Evolutionary conservation across 2,113 vertebrate genomes (phyloP).

Genomic region (Theristicus caerulescens): DNA sequence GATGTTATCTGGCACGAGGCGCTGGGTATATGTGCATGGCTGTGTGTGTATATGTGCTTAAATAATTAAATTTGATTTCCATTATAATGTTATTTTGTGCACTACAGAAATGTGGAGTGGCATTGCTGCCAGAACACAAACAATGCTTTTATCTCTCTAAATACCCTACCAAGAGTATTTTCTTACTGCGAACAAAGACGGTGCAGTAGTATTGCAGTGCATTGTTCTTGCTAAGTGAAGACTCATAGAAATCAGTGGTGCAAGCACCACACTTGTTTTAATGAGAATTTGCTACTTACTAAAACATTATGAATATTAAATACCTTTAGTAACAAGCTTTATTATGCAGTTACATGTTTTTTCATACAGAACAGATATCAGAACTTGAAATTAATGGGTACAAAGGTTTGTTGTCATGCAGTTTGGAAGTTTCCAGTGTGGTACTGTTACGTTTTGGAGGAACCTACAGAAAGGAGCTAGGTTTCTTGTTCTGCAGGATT

Average conservation of each 20-base stretch:
- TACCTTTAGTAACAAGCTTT: neutral
- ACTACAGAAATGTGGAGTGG: neutral
- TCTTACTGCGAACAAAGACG: neutral
- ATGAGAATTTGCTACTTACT: constrained; percentile 21
- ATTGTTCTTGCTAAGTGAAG: neutral
- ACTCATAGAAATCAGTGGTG: neutral
- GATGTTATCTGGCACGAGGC: neutral
- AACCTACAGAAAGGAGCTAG: accelerated
- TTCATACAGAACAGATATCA: neutral
- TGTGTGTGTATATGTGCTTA: neutral
- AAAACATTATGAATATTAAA: constrained; percentile 34
- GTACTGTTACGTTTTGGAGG: neutral
- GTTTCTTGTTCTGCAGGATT: neutral
- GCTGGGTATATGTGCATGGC: accelerated
- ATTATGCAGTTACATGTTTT: neutral
- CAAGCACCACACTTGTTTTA: neutral
- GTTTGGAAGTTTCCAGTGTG: accelerated
- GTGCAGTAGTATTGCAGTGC: neutral
- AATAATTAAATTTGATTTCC: neutral
- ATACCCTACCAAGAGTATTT: neutral
- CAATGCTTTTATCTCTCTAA: neutral
- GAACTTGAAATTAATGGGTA: neutral
- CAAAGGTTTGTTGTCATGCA: neutral
- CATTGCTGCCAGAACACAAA: neutral
- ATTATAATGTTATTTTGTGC: neutral